Evolutionary conservation across 1,140 invertebrate species (phyloP).

Genomic region (Coenobita brevimanus): DNA sequence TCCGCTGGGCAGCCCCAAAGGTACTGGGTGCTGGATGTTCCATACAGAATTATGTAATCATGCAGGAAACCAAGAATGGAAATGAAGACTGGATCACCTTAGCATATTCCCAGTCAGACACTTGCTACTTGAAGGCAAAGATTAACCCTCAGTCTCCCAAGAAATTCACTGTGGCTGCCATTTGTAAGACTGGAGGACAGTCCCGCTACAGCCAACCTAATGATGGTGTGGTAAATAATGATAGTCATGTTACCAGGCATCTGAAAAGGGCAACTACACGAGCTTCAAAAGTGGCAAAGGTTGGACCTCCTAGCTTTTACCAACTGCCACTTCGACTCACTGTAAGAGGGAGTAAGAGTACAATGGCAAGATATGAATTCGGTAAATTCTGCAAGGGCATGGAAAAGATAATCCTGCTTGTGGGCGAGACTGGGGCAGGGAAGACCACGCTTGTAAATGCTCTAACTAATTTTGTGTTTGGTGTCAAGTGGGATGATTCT

Average conservation of each 20-base stretch:
- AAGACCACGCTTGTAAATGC: conserved; percentile 38
- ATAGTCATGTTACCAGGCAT: not conserved
- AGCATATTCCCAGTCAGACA: no score
- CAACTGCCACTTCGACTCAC: not conserved
- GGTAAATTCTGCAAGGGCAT: not conserved
- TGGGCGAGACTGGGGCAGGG: conserved; percentile 10
- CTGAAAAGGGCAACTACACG: not conserved
- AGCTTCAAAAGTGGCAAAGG: not conserved
- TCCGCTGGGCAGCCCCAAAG: not conserved
- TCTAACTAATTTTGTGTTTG: conserved; percentile 27
- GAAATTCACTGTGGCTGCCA: no score
- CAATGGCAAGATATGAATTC: not conserved
- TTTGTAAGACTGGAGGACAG: no score
- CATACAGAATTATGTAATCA: not conserved
- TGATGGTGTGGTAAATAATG: no score
- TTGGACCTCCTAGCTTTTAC: not conserved
- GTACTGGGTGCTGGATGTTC: not conserved
- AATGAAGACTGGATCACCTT: not conserved
- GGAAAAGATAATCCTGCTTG: conserved; percentile 35
- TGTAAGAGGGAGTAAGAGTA: not conserved
- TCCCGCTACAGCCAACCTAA: no score
- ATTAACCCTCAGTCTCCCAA: not conserved
- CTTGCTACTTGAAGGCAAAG: not conserved
- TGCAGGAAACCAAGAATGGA: not conserved
- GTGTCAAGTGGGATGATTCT: conserved; percentile 19